Evolutionary conservation across 2,113 vertebrate species (phyloP).

Genomic region (Campylomormyrus numenius): DNA sequence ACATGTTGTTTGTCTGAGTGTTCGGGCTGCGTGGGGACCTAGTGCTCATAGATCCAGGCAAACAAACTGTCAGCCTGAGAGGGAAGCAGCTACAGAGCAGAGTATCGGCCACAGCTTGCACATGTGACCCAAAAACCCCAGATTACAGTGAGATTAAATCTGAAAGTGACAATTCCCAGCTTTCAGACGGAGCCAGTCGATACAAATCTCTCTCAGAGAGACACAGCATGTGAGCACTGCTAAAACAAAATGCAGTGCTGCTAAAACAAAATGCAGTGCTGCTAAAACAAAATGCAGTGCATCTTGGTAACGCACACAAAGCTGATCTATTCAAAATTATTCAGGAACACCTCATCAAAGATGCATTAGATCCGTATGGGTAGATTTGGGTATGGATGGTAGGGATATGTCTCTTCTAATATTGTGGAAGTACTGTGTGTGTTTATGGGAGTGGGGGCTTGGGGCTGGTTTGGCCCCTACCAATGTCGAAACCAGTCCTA

Average conservation of each 20-base stretch:
- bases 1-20: background rate
- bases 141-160: constrained; percentile 9
- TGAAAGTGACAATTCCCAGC: constrained; percentile 4
- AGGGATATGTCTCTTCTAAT: background rate
- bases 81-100: background rate
- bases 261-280: background rate
- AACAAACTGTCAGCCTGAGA: background rate
- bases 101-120: background rate
- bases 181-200: background rate
- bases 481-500: background rate
- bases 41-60: background rate
- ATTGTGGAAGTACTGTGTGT: background rate
- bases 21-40: background rate
- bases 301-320: background rate
- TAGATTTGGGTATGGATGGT: background rate
- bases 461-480: background rate
- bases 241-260: background rate
- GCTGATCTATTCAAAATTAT: background rate
- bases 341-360: background rate
- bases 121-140: constrained; percentile 12
- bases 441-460: background rate
- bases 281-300: background rate
- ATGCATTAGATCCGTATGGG: background rate
- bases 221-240: background rate
- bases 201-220: background rate